A percentile compares a stretch with the other conserved stretches of the same genome.
Conservation (phyloP, 2,888 invertebrate genomes). For the Ecdyonurus torrentis region DNA sequence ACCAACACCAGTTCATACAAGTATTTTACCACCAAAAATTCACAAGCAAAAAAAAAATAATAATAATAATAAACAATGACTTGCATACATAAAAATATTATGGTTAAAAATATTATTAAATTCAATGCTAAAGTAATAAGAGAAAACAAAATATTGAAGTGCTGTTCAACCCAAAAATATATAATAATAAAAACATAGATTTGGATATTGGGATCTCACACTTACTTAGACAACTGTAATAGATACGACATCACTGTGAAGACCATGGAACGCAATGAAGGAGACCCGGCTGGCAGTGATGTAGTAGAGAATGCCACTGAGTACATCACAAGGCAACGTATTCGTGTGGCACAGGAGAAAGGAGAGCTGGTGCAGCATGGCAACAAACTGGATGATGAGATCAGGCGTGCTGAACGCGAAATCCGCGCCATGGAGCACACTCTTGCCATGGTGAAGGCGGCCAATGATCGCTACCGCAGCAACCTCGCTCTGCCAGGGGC, state of each 20-base stretch:
- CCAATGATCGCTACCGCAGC: background rate
- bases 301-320: background rate
- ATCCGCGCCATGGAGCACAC: conserved; percentile 2
- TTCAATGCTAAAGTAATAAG: too few relatives aligned
- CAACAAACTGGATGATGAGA: background rate
- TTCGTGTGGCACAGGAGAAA: conserved; percentile 1
- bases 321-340: background rate
- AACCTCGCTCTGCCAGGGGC: background rate
- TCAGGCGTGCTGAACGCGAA: background rate
- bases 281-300: background rate
- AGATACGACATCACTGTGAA: background rate
- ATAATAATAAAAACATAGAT: too few relatives aligned
- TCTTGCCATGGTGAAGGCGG: background rate
- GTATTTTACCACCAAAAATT: too few relatives aligned
- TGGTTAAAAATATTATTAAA: too few relatives aligned
- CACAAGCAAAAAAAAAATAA: too few relatives aligned
- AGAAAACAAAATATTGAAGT: too few relatives aligned
- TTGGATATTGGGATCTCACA: background rate
- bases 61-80: too few relatives aligned
- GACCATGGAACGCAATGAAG: background rate
- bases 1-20: too few relatives aligned
- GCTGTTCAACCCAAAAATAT: too few relatives aligned
- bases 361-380: conserved; percentile 1
- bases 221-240: background rate
- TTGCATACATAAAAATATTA: too few relatives aligned